A percentile compares a stretch with the other conserved stretches of the same genome.
phyloP scores from a whole-genome alignment of 2,888 invertebrate genomes.

The Phyllotreta striolata region DNA sequence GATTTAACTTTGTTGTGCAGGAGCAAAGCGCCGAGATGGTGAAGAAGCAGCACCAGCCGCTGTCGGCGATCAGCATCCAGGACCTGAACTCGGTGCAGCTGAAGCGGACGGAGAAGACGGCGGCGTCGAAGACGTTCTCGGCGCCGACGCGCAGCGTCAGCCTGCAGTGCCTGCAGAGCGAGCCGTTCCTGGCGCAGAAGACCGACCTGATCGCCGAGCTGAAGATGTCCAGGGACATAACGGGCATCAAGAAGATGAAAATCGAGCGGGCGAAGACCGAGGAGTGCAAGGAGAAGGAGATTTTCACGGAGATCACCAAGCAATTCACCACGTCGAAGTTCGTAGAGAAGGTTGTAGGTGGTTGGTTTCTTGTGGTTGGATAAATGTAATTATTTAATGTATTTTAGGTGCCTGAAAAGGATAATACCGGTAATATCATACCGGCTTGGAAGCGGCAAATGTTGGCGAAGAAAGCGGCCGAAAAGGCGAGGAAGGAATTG shows the following conservation, averaged over 20 bases:
- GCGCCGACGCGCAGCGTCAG: constrained; percentile 80
- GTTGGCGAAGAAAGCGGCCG: constrained; percentile 93
- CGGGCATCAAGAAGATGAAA: constrained; percentile 92
- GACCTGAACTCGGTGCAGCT: constrained; percentile 86
- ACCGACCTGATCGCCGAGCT: constrained; percentile 91
- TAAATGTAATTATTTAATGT: not conserved
- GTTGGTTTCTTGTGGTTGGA: too few species aligned
- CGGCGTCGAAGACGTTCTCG: constrained; percentile 83
- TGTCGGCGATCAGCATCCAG: constrained; percentile 88
- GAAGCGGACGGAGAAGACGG: constrained; percentile 77
- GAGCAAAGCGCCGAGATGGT: constrained; percentile 47
- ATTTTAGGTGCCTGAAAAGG: constrained; percentile 85
- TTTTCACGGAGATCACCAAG: constrained; percentile 84
- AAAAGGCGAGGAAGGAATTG: constrained; percentile 88
- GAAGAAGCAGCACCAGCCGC: constrained; percentile 73
- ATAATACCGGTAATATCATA: constrained; percentile 86
- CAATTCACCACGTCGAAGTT: constrained; percentile 87
- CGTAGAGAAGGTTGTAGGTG: constrained; percentile 78
- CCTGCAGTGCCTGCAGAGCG: constrained; percentile 75
- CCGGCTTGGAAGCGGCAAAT: constrained; percentile 96
- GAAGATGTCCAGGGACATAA: constrained; percentile 90
- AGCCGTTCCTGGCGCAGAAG: constrained; percentile 78
- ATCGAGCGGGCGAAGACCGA: constrained; percentile 88
- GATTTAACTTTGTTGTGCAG: too few species aligned
- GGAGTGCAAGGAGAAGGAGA: constrained; percentile 81